A percentile compares a stretch with the other conserved stretches of the same genome.
Conservation (phyloP, 1,140 invertebrate species). For the Drosophila pandora region DNA sequence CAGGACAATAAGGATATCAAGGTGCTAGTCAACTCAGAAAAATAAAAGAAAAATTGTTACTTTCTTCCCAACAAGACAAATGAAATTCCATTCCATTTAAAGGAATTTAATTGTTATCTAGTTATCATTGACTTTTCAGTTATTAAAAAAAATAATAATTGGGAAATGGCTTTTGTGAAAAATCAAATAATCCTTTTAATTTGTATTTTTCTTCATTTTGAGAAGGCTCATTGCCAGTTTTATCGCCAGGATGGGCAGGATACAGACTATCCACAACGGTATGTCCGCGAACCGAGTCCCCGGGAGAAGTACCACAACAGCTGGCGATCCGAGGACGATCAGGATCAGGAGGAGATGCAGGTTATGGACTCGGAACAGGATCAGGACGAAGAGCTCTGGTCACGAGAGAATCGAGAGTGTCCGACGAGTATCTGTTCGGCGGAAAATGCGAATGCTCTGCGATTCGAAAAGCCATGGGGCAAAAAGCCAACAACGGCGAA, state of each 20-base stretch:
- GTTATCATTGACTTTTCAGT: not conserved
- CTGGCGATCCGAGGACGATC: not conserved
- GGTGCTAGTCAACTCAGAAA: not conserved
- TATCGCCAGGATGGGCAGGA: not conserved
- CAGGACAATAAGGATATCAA: slow-evolving; percentile 2
- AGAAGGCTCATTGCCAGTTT: not conserved
- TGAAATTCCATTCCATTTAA: not conserved
- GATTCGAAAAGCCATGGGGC: slow-evolving; percentile 4
- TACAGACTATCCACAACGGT: not conserved
- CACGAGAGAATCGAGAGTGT: not conserved
- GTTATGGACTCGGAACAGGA: not conserved
- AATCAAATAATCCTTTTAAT: not conserved
- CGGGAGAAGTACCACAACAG: not conserved
- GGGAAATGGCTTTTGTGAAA: not conserved
- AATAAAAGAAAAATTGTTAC: not conserved
- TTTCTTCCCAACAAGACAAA: not conserved
- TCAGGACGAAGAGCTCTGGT: not conserved
- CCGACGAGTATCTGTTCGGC: slow-evolving; percentile 20
- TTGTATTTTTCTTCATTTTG: not conserved
- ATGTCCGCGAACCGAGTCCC: not conserved
- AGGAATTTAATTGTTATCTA: not conserved
- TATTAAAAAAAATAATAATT: not conserved
- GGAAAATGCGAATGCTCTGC: slow-evolving; percentile 16
- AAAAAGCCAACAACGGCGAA: not conserved
- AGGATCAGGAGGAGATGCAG: not conserved